phyloP scores from a whole-genome alignment of 2,113 vertebrate genomes.

The Pontoporia blainvillei region DNA sequence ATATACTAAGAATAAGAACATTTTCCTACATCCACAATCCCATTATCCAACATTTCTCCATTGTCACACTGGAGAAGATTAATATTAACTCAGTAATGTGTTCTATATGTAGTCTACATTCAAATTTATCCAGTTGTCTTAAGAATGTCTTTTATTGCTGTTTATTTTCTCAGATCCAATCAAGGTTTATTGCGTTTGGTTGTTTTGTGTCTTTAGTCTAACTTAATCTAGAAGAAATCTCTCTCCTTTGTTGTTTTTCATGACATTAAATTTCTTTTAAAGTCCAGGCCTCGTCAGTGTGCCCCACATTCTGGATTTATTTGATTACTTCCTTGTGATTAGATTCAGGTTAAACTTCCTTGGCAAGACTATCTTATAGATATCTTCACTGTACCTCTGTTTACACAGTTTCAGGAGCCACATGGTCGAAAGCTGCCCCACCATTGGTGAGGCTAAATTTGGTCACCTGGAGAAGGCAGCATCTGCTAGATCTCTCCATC shows the following conservation, averaged over 20 bases:
- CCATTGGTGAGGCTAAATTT: background rate
- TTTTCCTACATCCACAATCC: background rate
- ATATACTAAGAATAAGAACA: background rate
- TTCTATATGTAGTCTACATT: background rate
- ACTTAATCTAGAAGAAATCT: constrained; percentile 16
- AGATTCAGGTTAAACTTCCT: constrained; percentile 33
- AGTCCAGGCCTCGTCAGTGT: background rate
- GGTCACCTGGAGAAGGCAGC: background rate
- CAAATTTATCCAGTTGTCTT: constrained; percentile 10
- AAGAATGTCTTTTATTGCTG: constrained; percentile 27
- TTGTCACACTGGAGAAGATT: constrained; percentile 13
- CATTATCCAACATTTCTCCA: background rate
- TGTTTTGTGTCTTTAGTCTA: constrained; percentile 16
- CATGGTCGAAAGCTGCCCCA: background rate
- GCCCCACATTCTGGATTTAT: background rate
- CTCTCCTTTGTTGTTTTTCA: background rate
- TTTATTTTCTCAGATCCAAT: constrained; percentile 6
- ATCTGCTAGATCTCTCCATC: background rate
- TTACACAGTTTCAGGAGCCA: background rate
- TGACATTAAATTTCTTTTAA: constrained; percentile 33
- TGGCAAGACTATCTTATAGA: background rate
- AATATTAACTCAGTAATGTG: constrained; percentile 9
- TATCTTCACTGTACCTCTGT: background rate
- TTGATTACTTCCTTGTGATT: constrained; percentile 19
- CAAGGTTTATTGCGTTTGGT: constrained; percentile 27